These are phyloP conservation scores for Eucriotettix oculatus DNA, from an alignment of 2,888 invertebrate genomes.

Conservation along the genomic window DNA sequence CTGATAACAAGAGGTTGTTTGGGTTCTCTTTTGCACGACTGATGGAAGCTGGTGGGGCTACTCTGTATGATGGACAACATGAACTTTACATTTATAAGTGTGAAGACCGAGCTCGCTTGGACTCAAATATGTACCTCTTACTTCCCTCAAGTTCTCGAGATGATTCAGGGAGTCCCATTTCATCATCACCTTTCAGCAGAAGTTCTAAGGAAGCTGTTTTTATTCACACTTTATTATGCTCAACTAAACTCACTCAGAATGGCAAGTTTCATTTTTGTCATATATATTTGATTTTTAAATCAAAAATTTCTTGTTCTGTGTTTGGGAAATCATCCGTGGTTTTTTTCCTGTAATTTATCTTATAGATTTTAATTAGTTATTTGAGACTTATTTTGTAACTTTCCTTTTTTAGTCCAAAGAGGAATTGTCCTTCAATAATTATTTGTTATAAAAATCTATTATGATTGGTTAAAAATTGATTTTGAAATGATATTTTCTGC, in stretches of 20 bases:
- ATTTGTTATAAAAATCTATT: too few species aligned
- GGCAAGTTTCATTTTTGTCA: slow-evolving; percentile 31
- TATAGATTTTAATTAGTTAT: too few species aligned
- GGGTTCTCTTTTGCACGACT: slow-evolving; percentile 81
- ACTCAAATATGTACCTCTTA: slow-evolving; percentile 33
- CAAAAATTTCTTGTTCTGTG: neutral
- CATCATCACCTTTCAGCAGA: slow-evolving; percentile 38
- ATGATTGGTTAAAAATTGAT: too few species aligned
- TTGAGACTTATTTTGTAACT: too few species aligned
- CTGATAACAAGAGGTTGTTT: slow-evolving; percentile 70
- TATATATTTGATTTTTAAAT: neutral
- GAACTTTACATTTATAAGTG: slow-evolving; percentile 88
- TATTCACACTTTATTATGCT: slow-evolving; percentile 71
- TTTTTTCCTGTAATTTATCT: too few species aligned
- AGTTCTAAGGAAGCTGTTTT: slow-evolving; percentile 73
- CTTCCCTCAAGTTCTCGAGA: slow-evolving; percentile 37
- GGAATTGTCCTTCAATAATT: too few species aligned
- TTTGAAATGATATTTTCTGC: too few species aligned
- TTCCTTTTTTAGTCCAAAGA: too few species aligned
- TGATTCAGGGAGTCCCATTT: slow-evolving; percentile 9
- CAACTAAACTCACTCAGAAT: slow-evolving; percentile 94
- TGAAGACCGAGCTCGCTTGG: slow-evolving; percentile 59
- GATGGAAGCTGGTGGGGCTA: slow-evolving; percentile 83
- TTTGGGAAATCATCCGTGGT: neutral
- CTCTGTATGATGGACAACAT: slow-evolving; percentile 72